Base-by-base conservation (phyloP, 2,888 invertebrate genomes). In the Tipula unca region DNA sequence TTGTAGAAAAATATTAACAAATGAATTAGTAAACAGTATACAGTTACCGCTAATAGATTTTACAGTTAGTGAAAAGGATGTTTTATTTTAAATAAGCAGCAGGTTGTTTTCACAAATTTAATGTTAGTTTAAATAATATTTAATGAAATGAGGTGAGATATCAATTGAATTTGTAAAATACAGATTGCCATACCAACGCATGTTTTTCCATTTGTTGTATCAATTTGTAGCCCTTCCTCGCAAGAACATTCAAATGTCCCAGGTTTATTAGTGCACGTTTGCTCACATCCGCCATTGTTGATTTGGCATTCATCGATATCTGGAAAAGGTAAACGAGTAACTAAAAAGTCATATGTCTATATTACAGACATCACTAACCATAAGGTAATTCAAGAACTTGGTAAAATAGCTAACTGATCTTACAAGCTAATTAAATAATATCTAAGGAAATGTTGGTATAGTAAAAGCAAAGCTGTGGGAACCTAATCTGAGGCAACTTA, bases 171-270 rank as follows among this genome's bases (percentile, higher is more conserved):
- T 85, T 42, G 36, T 5, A 14, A 39, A 20, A 25, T 13, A 14
- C 25, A 25, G n/a, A 25, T 82, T 29, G 29, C 88, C 91, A 89
- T 88, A 93, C 93, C 93, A 86, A 91, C 88, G 87, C 93, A 93
- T 82, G 90, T 90, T 87, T 89, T 91, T 85, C 91, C 90, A 32
- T 91, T 89, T 0, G 87, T 89, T 0, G 89, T 88, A 69, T 91
- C 91, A 86, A 93, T 89, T 87, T 92, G 90, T 85, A 92, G 91
- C 10, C 94, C 93, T 36, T 89, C 87, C 20, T 90, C 90, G 87
- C 94, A 94, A 54, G 90, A 89, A 88, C 94, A 94, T 82, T 91
- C 90, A 88, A 91, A 93, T n/a, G 92, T 91, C 42, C 94, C 94
- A 0, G 91, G 91, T 69, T 91, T 90, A 88, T 94, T 94, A 86